Base-by-base conservation (phyloP, 1,140 invertebrate genomes). In the Cydia pomonella region DNA sequence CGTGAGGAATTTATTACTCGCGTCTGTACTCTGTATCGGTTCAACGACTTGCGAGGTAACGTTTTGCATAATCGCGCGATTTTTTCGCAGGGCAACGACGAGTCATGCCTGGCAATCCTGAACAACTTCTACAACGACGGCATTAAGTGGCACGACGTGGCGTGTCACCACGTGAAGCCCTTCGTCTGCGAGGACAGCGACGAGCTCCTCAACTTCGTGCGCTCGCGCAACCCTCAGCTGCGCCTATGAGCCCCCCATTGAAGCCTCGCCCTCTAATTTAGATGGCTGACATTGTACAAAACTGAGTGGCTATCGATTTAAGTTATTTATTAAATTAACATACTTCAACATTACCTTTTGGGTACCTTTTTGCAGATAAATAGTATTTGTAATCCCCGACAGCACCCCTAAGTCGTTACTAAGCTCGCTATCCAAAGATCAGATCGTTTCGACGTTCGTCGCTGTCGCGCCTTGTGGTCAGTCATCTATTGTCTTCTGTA, bases 91-190 rank as follows among this genome's bases (percentile, higher is more conserved):
- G 96, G 96, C 79, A 97, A 97, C 80, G 97, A 98, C 83, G 97
- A 98, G 93, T 97, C 97, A 29, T 98, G 97, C 84, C 87, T 98
- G 82, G 96, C 97, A 23, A 97, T 98, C 79, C 91, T 98, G 81
- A 98, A 98, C 94, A 98, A 98, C 90, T 98, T 98, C 94, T 98
- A 98, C 94, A 97, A 97, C 83, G 97, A 98, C 84, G 97, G 97
- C 44, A 94, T 97, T 81, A 97, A 98, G 91, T 98, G 97, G 97
- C 97, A 98, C 94, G 97, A 98, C 85, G 97, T 98, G 16, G 97
- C 97, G 73, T 98, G 97, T 84, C 96, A 98, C 88, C 97, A 98
- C 89, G 94, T 97, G 74, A 98, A 98, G 92, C 97, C 97, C 1
- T 98, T 98, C 94, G 97, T 98, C 3, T 98, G 97, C 90, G 97